Base-by-base conservation (phyloP, 2,888 invertebrate genomes). In the Anaspis maculata region DNA sequence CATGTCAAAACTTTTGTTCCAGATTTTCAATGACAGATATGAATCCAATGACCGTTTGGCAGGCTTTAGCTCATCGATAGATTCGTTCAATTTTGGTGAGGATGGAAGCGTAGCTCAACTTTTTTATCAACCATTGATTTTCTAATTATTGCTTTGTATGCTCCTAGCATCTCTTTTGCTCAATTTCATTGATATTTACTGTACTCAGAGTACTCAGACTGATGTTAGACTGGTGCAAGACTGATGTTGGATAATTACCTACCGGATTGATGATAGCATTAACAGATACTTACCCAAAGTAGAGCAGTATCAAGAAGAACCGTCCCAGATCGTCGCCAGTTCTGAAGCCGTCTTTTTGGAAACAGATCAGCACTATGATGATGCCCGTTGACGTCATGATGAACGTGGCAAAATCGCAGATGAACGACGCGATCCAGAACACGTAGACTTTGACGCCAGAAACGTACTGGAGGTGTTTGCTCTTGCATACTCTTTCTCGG, bases 271-370 rank as follows among this genome's bases (percentile, higher is more conserved):
- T n/a, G n/a, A n/a, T n/a, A n/a, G n/a, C n/a, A n/a, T n/a, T n/a
- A n/a, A n/a, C n/a, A n/a, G n/a, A n/a, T n/a, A n/a, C n/a, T 56
- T 76, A 79, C 0, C 79, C 83, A 58, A 84, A 88, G 27, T 81
- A 54, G 31, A 82, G 50, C 27, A 87, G 56, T n/a, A 82, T 56
- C 1, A 79, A 34, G 41, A 77, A 73, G 45, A 83, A 64, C 9
- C 78, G 70, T 10, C 68, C 77, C 43, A 77, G 55, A 51, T 77
- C 73, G 1, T 54, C 46, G 1, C 53, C 48, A 2, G 68, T 64
- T 3, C 67, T 69, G 27, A 75, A 74, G 1, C 83, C 82, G 2
- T 74, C 67, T 35, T 83, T 77, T 51, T 75, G 68, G 54, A 83
- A 85, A n/a, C 70, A 70, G 0, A 70, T 63, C 41, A 85, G 72